Evolutionary conservation across 1,140 invertebrate species (phyloP).

Genomic region (Zophobas morio): DNA sequence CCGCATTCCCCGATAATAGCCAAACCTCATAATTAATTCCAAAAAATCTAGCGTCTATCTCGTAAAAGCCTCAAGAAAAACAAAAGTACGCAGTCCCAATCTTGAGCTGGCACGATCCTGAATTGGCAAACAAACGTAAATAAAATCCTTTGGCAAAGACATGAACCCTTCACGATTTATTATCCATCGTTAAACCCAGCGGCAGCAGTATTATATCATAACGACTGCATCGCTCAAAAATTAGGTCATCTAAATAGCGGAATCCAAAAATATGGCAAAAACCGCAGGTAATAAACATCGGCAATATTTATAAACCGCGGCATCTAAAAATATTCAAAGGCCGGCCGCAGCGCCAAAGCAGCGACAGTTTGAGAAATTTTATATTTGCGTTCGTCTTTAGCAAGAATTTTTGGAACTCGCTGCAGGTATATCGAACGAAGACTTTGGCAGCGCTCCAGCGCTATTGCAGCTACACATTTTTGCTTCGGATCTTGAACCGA

Average conservation of each 20-base stretch:
- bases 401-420: neutral
- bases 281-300: too few species aligned
- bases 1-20: too few species aligned
- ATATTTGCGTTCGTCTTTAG: neutral
- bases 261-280: too few species aligned
- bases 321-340: neutral
- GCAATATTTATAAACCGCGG: neutral
- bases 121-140: constrained; percentile 17
- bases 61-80: neutral
- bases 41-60: too few species aligned
- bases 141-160: constrained; percentile 16
- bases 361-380: too few species aligned
- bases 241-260: too few species aligned
- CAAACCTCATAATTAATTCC: too few species aligned
- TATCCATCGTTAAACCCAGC: constrained; percentile 7
- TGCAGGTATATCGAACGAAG: constrained; percentile 2
- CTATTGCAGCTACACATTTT: neutral
- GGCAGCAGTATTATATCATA: constrained; percentile 17
- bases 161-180: constrained; percentile 10
- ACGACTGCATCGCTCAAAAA: neutral
- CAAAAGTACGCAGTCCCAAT: constrained; percentile 5
- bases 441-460: neutral
- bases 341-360: too few species aligned
- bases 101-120: constrained; percentile 19
- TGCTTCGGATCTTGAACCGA: neutral